phyloP scores from a whole-genome alignment of 30 jellyfish, hydroid and myxozoan species.

The Chrysaora quinquecirrha region DNA sequence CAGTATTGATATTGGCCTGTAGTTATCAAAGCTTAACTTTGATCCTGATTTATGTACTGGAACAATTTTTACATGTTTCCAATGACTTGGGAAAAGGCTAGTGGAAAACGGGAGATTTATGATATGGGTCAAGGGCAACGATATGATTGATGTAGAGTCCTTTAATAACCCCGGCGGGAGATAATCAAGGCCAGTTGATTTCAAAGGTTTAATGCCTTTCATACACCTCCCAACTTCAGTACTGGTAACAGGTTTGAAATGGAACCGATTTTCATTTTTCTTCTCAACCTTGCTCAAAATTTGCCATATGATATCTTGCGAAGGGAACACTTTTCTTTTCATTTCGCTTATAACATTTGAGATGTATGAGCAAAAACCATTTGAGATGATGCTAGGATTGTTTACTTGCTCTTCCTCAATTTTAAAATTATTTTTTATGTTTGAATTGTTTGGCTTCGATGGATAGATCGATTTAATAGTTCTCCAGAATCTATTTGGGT shows the following conservation, averaged over 20 bases:
- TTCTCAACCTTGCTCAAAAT: slow-evolving; percentile 37
- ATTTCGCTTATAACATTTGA: slow-evolving; percentile 48
- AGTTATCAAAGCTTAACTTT: slow-evolving; percentile 54
- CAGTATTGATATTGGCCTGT: slow-evolving; percentile 77
- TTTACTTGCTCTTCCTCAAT: slow-evolving; percentile 49
- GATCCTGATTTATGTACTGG: slow-evolving; percentile 76
- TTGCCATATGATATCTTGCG: slow-evolving; percentile 29
- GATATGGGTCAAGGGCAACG: slow-evolving; percentile 51
- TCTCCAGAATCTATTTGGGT: slow-evolving; percentile 41
- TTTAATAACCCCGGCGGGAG: slow-evolving; percentile 71
- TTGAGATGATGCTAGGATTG: slow-evolving; percentile 50
- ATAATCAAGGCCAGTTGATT: slow-evolving; percentile 63
- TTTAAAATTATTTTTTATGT: slow-evolving; percentile 24
- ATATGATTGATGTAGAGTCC: slow-evolving; percentile 67
- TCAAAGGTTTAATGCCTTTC: slow-evolving; percentile 36
- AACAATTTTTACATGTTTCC: slow-evolving; percentile 63
- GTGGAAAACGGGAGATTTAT: slow-evolving; percentile 57
- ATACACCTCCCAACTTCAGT: slow-evolving; percentile 37
- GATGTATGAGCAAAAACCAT: slow-evolving; percentile 51
- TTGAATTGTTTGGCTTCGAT: slow-evolving; percentile 48
- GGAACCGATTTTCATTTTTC: slow-evolving; percentile 35
- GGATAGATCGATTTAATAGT: slow-evolving; percentile 48
- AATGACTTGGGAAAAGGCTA: slow-evolving; percentile 58
- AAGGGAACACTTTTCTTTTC: slow-evolving; percentile 54
- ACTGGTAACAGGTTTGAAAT: slow-evolving; percentile 46